These are phyloP conservation scores for Drosophila tristis DNA, from an alignment of 1,140 invertebrate species.

Conservation along the genomic window DNA sequence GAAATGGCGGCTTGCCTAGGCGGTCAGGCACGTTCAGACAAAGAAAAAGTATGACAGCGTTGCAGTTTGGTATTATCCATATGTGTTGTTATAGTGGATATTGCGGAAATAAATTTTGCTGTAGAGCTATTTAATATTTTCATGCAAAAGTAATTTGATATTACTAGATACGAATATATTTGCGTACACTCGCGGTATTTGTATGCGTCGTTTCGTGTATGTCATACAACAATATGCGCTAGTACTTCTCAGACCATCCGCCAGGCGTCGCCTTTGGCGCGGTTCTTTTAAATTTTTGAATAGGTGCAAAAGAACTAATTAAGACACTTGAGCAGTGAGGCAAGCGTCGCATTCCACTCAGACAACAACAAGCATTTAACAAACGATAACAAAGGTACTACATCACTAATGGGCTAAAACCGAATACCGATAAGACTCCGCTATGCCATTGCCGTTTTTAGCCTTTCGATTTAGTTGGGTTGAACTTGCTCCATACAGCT, in stretches of 20 bases:
- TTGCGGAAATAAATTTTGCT: neutral
- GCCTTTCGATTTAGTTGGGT: constrained; percentile 26
- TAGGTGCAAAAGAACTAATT: constrained; percentile 9
- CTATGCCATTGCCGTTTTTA: constrained; percentile 16
- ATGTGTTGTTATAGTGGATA: neutral
- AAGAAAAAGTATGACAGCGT: constrained; percentile 25
- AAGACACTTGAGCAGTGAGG: constrained; percentile 32
- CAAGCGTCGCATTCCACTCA: constrained; percentile 21
- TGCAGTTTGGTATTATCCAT: constrained; percentile 14
- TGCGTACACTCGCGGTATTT: neutral
- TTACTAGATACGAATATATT: too few relatives aligned
- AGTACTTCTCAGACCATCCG: neutral
- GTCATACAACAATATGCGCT: neutral
- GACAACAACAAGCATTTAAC: constrained; percentile 16
- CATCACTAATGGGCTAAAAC: constrained; percentile 64
- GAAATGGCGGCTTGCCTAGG: constrained; percentile 62
- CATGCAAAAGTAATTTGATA: neutral
- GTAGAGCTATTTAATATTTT: neutral
- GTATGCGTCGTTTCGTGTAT: neutral
- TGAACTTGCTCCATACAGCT: constrained; percentile 4
- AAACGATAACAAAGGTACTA: constrained; percentile 33
- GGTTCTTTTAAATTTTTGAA: constrained; percentile 6
- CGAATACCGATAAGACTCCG: constrained; percentile 52
- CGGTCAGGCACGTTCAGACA: constrained; percentile 33
- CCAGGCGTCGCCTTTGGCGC: constrained; percentile 13